A percentile compares a stretch with the other conserved stretches of the same genome.
phyloP scores from a whole-genome alignment of 2,113 vertebrate genomes.

The Lophura nycthemera region DNA sequence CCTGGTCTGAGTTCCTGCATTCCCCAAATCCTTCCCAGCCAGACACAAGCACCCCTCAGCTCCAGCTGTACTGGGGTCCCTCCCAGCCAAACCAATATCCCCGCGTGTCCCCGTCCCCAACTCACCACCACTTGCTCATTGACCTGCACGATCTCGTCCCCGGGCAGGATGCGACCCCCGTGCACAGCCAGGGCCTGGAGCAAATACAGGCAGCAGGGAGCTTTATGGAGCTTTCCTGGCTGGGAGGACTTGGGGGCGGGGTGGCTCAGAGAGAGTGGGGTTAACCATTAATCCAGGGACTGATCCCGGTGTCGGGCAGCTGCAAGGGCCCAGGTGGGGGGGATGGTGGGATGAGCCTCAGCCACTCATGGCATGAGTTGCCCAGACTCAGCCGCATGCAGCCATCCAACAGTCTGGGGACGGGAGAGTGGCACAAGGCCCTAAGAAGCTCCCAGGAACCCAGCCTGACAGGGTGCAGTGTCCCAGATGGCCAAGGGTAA shows the following conservation, averaged over 20 bases:
- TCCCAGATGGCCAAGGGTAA: accelerated
- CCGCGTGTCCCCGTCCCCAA: accelerated
- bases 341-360: background rate
- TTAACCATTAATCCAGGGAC: slow-evolving; percentile 33
- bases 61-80: background rate
- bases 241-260: background rate
- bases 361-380: background rate
- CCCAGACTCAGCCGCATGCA: background rate
- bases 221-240: background rate
- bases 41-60: background rate
- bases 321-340: accelerated
- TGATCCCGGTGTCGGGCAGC: background rate
- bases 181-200: slow-evolving; percentile 69
- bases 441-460: background rate
- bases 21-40: background rate
- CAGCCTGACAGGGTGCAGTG: accelerated
- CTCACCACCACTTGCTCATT: slow-evolving; percentile 95
- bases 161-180: slow-evolving; percentile 80
- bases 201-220: background rate
- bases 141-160: slow-evolving; percentile 94
- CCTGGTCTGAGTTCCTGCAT: background rate
- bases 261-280: background rate
- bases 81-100: background rate
- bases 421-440: too few species aligned
- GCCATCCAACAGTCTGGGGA: background rate